A percentile compares a stretch with the other conserved stretches of the same genome.
Evolutionary conservation across 2,113 vertebrate genomes (phyloP).

Genomic region (Tringa solitaria): DNA sequence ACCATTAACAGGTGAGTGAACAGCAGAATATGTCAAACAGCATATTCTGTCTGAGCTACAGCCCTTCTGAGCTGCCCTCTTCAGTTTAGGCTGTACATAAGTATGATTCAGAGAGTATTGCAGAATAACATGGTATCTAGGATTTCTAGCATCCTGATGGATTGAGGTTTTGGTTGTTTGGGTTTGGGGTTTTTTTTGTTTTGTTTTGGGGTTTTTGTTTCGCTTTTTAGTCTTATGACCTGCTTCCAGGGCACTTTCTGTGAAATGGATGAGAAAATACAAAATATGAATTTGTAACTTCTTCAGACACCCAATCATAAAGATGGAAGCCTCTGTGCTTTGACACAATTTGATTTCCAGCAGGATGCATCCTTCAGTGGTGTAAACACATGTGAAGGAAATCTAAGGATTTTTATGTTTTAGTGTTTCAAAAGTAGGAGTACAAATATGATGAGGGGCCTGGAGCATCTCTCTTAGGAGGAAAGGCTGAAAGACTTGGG

Average conservation of each 20-base stretch:
- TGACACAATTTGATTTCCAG: background rate
- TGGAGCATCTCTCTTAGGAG: too few species aligned
- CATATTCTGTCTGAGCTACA: background rate
- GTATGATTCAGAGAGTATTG: background rate
- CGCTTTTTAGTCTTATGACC: background rate
- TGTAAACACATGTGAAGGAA: background rate
- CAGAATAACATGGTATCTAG: background rate
- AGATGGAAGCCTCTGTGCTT: background rate
- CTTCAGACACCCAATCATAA: background rate
- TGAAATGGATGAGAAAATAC: background rate
- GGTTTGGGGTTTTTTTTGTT: background rate
- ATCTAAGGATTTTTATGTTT: background rate
- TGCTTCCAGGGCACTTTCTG: background rate
- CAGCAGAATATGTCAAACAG: background rate
- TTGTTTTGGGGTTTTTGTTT: background rate
- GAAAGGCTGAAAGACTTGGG: too few species aligned
- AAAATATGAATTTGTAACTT: background rate
- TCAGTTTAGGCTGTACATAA: fast-evolving
- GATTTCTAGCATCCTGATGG: background rate
- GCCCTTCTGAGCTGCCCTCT: background rate
- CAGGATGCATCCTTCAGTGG: background rate
- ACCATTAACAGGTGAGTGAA: background rate
- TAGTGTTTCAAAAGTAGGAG: background rate
- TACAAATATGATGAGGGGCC: too few species aligned
- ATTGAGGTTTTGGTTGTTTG: background rate